Evolutionary conservation across 2,113 vertebrate genomes (phyloP).

Genomic region (Muscicapa adusta): DNA sequence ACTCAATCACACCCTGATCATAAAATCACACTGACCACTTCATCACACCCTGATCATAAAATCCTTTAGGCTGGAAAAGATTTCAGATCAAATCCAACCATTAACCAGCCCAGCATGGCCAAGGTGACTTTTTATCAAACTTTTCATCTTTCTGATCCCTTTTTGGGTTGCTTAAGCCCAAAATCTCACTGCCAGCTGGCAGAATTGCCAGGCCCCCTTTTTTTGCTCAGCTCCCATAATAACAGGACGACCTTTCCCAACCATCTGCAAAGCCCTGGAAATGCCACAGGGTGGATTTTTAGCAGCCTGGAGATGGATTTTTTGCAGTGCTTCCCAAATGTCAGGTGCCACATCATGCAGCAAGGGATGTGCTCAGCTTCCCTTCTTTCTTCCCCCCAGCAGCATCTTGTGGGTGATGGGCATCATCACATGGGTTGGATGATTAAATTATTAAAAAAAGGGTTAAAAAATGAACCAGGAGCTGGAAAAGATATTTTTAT

Average conservation of each 20-base stretch:
- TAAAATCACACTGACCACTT: background rate
- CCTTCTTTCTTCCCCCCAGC: background rate
- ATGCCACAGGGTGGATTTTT: background rate
- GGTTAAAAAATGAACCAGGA: background rate
- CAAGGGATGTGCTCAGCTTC: background rate
- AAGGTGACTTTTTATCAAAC: background rate
- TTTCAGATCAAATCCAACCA: background rate
- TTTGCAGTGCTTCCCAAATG: background rate
- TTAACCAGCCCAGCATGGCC: background rate
- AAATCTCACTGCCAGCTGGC: background rate
- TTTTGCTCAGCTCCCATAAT: background rate
- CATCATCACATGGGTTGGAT: accelerated
- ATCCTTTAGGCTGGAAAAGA: background rate
- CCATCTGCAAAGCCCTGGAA: background rate
- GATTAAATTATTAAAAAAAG: background rate
- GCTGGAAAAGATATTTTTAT: background rate
- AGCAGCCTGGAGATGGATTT: background rate
- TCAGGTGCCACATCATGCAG: background rate
- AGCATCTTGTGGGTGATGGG: background rate
- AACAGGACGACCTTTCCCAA: background rate
- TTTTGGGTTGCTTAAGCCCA: background rate
- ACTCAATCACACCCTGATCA: background rate
- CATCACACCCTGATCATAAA: background rate
- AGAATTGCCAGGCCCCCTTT: background rate
- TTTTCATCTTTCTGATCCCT: background rate